These are phyloP conservation scores for Pitangus sulphuratus DNA, from an alignment of 2,797 vertebrate genomes.

Conservation along the genomic window DNA sequence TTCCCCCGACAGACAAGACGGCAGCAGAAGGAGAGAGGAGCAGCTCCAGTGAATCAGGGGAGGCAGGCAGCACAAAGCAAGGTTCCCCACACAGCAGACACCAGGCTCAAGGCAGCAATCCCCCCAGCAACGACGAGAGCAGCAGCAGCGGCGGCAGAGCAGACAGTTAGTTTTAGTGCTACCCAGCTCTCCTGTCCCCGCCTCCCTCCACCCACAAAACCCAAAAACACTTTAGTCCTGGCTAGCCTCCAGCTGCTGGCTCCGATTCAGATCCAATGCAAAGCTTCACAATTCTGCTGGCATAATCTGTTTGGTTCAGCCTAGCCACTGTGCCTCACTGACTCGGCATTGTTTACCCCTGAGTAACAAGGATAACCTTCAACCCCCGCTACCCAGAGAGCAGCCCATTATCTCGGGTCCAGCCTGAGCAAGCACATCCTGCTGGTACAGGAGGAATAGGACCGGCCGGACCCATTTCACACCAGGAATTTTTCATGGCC, in stretches of 20 bases:
- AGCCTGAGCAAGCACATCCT: neutral
- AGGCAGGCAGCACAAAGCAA: slow-evolving; percentile 67
- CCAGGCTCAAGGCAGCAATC: slow-evolving; percentile 51
- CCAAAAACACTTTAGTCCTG: slow-evolving; percentile 82
- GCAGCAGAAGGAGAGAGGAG: slow-evolving; percentile 56
- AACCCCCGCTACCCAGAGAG: neutral
- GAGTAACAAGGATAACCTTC: slow-evolving; percentile 66
- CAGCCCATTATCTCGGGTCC: neutral
- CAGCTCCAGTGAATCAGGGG: slow-evolving; percentile 49
- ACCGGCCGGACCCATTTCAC: neutral
- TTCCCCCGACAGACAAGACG: slow-evolving; percentile 58
- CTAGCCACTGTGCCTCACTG: slow-evolving; percentile 70
- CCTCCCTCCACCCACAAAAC: slow-evolving; percentile 71
- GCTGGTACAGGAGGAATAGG: neutral
- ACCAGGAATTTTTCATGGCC: neutral
- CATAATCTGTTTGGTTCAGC: slow-evolving; percentile 75
- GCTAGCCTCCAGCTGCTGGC: slow-evolving; percentile 86
- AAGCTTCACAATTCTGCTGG: slow-evolving; percentile 78
- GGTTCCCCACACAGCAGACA: slow-evolving; percentile 24
- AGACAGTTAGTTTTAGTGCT: slow-evolving; percentile 77
- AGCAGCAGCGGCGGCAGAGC: slow-evolving; percentile 82
- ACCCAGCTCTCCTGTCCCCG: slow-evolving; percentile 71
- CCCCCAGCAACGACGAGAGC: slow-evolving; percentile 56
- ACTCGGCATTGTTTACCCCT: slow-evolving; percentile 76
- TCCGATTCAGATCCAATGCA: slow-evolving; percentile 82